Evolutionary conservation across 1,140 invertebrate genomes (phyloP).

Genomic region (Arctopsyche grandis): DNA sequence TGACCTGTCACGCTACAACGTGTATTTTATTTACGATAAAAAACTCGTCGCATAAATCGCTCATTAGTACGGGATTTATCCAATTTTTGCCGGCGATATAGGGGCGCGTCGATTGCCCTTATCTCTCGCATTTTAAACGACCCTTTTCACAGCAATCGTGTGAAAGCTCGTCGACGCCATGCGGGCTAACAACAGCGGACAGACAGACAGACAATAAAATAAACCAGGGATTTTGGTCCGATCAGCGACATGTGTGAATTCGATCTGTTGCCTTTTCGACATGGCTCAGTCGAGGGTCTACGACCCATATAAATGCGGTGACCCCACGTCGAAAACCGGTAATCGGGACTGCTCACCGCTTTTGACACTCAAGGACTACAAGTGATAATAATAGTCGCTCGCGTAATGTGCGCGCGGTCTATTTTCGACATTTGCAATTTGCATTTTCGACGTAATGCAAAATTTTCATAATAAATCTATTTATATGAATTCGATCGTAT

Average conservation of each 20-base stretch:
- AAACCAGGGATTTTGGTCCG: too few relatives aligned
- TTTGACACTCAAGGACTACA: slow-evolving; percentile 24
- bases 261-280: not conserved
- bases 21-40: not conserved
- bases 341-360: slow-evolving; percentile 8
- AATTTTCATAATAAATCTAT: too few relatives aligned
- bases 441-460: too few relatives aligned
- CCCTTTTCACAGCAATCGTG: not conserved
- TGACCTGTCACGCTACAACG: too few relatives aligned
- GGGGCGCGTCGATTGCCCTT: too few relatives aligned
- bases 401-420: too few relatives aligned
- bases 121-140: not conserved
- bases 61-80: not conserved
- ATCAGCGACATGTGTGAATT: not conserved
- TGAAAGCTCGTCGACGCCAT: not conserved
- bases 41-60: not conserved
- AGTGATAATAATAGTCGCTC: not conserved
- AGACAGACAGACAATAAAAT: too few relatives aligned
- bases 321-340: slow-evolving; percentile 17
- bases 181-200: not conserved
- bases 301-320: slow-evolving; percentile 28
- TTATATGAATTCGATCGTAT: too few relatives aligned
- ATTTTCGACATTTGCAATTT: too few relatives aligned
- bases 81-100: too few relatives aligned
- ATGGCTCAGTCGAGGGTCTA: not conserved